These are phyloP conservation scores for Rambutsinella grinnellia DNA, from an alignment of 2,888 invertebrate species.

Conservation along the genomic window DNA sequence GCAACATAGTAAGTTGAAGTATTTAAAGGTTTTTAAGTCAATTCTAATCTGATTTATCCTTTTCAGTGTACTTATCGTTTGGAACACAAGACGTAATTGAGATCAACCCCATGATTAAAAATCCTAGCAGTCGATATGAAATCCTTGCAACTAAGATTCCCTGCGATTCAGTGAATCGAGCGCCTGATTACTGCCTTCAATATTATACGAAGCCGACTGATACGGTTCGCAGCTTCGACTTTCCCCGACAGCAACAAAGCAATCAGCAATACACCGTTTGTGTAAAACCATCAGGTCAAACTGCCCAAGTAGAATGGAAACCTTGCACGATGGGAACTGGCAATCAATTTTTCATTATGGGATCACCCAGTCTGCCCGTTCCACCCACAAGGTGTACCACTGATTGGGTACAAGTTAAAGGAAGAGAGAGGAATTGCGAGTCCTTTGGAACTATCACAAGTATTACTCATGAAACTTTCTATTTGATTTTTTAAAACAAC, in stretches of 20 bases:
- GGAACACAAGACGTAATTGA: slow-evolving; percentile 21
- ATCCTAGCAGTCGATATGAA: neutral
- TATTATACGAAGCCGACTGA: slow-evolving; percentile 17
- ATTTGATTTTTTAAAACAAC: neutral
- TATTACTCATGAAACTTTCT: neutral
- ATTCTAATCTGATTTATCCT: too few species aligned
- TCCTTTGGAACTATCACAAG: neutral
- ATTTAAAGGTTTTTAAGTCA: neutral
- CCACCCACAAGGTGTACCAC: neutral
- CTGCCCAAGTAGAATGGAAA: neutral
- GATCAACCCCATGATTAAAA: neutral
- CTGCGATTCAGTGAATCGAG: slow-evolving; percentile 5
- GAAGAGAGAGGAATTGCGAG: slow-evolving; percentile 1
- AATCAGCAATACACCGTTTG: slow-evolving; percentile 36
- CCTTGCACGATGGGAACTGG: neutral
- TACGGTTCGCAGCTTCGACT: slow-evolving; percentile 35
- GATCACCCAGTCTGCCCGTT: neutral
- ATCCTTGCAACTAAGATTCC: slow-evolving; percentile 20
- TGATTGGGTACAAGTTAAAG: slow-evolving; percentile 38
- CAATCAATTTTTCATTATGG: neutral
- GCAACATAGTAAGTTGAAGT: slow-evolving; percentile 24
- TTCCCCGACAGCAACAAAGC: slow-evolving; percentile 23
- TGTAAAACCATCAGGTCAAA: slow-evolving; percentile 3
- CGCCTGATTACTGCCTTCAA: slow-evolving; percentile 35
- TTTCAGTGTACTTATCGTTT: slow-evolving; percentile 34